These are phyloP conservation scores for Pelosia muscerda DNA, from an alignment of 2,888 invertebrate species.

Conservation along the genomic window DNA sequence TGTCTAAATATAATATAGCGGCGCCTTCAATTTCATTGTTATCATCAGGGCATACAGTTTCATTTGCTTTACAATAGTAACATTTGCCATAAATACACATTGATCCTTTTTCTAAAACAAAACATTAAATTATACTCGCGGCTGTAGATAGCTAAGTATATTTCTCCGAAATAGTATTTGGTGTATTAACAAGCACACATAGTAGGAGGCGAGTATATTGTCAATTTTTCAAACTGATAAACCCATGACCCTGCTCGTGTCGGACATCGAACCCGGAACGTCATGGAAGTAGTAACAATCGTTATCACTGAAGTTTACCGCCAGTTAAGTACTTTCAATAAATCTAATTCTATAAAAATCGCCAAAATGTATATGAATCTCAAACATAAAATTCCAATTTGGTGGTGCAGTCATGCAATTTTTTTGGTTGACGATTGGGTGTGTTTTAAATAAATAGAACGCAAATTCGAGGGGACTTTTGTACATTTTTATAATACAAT, in stretches of 20 bases:
- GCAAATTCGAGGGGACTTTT: no score
- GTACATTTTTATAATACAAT: no score
- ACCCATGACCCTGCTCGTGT: no score
- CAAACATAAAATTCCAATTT: no score
- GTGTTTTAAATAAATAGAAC: no score
- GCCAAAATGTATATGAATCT: no score
- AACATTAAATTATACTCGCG: background rate
- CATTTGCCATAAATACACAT: slow-evolving; percentile 96
- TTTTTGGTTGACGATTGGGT: no score
- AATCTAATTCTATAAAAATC: no score
- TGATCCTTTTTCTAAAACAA: slow-evolving; percentile 80
- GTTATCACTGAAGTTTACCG: no score
- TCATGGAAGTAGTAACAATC: background rate
- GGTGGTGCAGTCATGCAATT: no score
- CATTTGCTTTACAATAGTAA: slow-evolving; percentile 93
- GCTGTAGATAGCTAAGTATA: no score
- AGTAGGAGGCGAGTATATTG: background rate
- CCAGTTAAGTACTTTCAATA: no score
- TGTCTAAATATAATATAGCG: slow-evolving; percentile 93
- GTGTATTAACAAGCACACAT: background rate
- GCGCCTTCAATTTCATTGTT: slow-evolving; percentile 93
- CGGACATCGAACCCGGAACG: background rate
- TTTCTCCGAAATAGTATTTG: background rate
- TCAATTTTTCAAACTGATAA: background rate
- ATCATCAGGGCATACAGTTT: slow-evolving; percentile 94